A percentile compares a stretch with the other conserved stretches of the same genome.
Conservation (phyloP, 2,113 vertebrate species). For the Odobenus rosmarus region DNA sequence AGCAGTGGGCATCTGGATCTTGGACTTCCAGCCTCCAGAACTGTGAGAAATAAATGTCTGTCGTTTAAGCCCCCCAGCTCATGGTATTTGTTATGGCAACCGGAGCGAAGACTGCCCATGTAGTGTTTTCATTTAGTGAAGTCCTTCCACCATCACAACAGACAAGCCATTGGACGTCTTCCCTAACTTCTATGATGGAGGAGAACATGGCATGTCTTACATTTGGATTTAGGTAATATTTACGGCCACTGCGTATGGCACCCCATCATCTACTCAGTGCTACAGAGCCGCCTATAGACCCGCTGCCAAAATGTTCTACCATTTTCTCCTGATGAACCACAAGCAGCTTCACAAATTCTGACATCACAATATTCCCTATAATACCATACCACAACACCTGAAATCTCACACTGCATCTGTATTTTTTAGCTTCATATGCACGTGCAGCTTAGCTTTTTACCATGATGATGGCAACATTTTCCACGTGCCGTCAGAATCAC, state of each 20-base stretch:
- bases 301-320: background rate
- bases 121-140: background rate
- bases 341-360: background rate
- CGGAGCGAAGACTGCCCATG: background rate
- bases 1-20: background rate
- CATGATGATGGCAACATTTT: accelerated
- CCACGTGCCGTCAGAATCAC: accelerated
- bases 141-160: background rate
- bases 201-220: accelerated
- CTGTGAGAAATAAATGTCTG: background rate
- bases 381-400: background rate
- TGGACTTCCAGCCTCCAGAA: background rate
- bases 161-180: too few species aligned
- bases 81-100: background rate
- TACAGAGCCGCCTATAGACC: background rate
- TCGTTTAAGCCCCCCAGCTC: background rate
- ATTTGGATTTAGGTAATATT: background rate
- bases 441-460: background rate
- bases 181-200: background rate
- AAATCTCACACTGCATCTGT: accelerated
- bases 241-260: background rate
- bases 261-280: background rate
- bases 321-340: background rate
- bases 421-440: background rate
- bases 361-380: too few species aligned